Conservation (phyloP, 1,140 invertebrate species). For the Leptopilina clavipes region DNA sequence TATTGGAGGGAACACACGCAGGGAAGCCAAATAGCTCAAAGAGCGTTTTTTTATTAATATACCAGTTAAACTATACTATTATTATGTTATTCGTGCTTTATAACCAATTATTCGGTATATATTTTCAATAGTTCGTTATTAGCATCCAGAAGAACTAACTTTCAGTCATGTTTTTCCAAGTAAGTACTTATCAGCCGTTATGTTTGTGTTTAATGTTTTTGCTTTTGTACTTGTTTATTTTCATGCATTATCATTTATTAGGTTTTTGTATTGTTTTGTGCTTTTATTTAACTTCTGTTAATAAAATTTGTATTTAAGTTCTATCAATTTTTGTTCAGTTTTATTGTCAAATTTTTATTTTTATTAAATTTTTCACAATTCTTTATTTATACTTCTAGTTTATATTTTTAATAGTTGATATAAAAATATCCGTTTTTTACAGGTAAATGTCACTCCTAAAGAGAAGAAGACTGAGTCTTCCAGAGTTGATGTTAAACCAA, state of each 20-base stretch:
- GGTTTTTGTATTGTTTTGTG: no score
- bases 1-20: not conserved
- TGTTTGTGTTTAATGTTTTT: no score
- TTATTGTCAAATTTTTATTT: not conserved
- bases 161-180: slow-evolving; percentile 60
- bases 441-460: slow-evolving; percentile 62
- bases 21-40: not conserved
- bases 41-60: not conserved
- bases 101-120: not conserved
- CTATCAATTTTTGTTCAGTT: not conserved
- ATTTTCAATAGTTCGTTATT: not conserved
- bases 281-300: no score
- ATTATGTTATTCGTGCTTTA: not conserved
- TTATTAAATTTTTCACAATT: slow-evolving; percentile 34
- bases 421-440: not conserved
- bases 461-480: slow-evolving; percentile 49
- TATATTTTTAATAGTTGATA: slow-evolving; percentile 35
- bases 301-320: not conserved
- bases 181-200: slow-evolving; percentile 43
- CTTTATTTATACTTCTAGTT: slow-evolving; percentile 2
- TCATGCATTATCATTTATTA: not conserved
- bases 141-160: not conserved
- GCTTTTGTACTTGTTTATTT: not conserved
- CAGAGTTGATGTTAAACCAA: slow-evolving; percentile 31
- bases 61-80: not conserved